Base-by-base conservation (phyloP, 2,113 vertebrate species). In the Nyctibius bracteatus region DNA sequence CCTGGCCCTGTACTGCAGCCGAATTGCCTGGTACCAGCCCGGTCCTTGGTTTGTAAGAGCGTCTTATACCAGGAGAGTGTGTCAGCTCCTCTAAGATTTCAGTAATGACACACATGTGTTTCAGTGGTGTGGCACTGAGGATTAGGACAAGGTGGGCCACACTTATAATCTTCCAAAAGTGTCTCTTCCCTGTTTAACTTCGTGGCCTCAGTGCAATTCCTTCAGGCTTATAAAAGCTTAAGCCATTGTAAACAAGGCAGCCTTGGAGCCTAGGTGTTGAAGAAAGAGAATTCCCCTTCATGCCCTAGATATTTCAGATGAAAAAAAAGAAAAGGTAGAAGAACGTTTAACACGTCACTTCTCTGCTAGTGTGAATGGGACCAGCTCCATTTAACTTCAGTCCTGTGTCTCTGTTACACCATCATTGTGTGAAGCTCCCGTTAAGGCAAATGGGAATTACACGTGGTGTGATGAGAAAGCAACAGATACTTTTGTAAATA, bases 401-500 rank as follows among this genome's bases (percentile, higher is more conserved):
- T 30, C 43, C 18, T 0, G 39, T 12, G 8, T 65, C 51, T 77
- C 68, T 68, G 63, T 55, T 35, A 25, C 4, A 27, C 51, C 6
- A 2, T 82, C 81, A 18, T 5, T 49, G 77, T 35, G 17, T 49
- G 82, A 52, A 58, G n/a, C 70, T 93, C 93, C 86, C 5, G 1
- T 57, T 25, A 70, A 73, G 68, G 77, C 54, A 58, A 79, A 68
- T 35, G 46, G 83, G 54, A 91, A 54, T 81, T 22, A 31, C 90
- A 81, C 44, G 8, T 54, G 79, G 55, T 15, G 71, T 22, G 85
- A 62, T 51, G 82, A 71, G 95, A 81, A 83, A 52, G 92, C 75
- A 86, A 17, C 55, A 84, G 92, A 71, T 74, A 86, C 82, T 77
- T 93, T n/a, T 55, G 79, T 90, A 90, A 92, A 83, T 67, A 59